Conservation (phyloP, 2,797 vertebrate genomes). For the Acanthurus tractus region DNA sequence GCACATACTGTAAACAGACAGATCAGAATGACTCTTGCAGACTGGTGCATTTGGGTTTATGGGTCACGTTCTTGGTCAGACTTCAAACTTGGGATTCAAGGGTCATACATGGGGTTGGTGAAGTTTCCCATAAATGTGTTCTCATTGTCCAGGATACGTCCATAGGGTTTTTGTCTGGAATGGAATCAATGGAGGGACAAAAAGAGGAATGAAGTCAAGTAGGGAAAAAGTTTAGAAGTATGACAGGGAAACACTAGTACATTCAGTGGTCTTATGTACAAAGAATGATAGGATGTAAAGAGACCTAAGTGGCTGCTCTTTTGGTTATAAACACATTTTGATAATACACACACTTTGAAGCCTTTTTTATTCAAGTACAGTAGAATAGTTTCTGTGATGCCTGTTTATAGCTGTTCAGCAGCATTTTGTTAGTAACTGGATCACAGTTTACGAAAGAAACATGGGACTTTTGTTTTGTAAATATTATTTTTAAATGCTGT, state of each 20-base stretch:
- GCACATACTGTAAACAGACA: background rate
- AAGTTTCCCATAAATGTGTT: conserved; percentile 88
- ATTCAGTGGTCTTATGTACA: background rate
- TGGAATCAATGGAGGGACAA: background rate
- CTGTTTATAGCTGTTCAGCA: background rate
- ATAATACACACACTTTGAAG: no score
- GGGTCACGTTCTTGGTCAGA: background rate
- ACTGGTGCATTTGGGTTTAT: background rate
- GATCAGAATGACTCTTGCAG: conserved; percentile 6
- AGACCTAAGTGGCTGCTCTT: background rate
- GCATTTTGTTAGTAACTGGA: no score
- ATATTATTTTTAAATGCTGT: no score
- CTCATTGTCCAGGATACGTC: conserved; percentile 89
- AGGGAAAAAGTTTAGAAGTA: background rate
- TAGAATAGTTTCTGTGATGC: background rate
- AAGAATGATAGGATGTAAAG: background rate
- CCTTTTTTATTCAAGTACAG: background rate
- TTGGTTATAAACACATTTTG: background rate
- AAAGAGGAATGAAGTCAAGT: background rate
- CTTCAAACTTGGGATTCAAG: conserved; percentile 66
- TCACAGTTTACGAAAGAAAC: no score
- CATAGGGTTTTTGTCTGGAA: conserved; percentile 88
- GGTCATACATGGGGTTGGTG: conserved; percentile 92
- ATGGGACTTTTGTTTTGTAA: no score
- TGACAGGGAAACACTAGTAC: background rate